Evolutionary conservation across 2,113 vertebrate species (phyloP).

Genomic region (Hippocampus abdominalis): DNA sequence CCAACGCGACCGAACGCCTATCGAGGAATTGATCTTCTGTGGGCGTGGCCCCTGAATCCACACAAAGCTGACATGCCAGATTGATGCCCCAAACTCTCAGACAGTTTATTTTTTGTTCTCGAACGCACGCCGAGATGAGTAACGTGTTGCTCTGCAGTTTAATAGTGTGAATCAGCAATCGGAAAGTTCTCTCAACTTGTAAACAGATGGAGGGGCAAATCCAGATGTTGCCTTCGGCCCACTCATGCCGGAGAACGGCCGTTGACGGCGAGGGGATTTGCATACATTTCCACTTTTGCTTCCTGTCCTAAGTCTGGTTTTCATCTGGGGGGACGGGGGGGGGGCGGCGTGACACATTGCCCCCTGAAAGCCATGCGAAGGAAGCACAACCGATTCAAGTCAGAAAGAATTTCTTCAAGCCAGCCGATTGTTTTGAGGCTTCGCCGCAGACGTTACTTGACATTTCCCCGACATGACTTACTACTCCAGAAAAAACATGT

Average conservation of each 20-base stretch:
- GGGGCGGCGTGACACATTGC: not conserved
- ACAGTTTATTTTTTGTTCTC: conserved; percentile 35
- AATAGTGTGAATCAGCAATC: conserved; percentile 47
- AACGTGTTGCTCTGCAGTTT: conserved; percentile 23
- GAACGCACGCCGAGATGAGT: conserved; percentile 33
- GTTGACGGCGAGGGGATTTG: conserved; percentile 7
- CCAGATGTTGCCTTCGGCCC: conserved; percentile 29
- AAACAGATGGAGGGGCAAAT: conserved; percentile 58
- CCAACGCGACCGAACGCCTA: conserved; percentile 16
- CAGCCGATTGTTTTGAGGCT: not conserved
- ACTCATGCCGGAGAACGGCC: conserved; percentile 1
- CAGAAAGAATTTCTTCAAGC: not conserved
- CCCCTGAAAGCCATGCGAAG: not conserved
- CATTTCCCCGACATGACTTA: conserved; percentile 6
- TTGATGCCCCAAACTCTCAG: conserved; percentile 13
- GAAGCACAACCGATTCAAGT: not conserved
- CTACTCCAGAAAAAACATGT: conserved; percentile 17
- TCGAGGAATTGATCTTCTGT: conserved; percentile 6
- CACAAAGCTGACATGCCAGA: conserved; percentile 21
- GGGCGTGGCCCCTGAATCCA: too few species aligned
- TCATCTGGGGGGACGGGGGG: not conserved
- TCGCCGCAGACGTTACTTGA: conserved; percentile 2
- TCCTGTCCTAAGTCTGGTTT: conserved; percentile 1
- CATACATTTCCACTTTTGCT: conserved; percentile 19
- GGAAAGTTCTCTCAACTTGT: conserved; percentile 18